phyloP scores from a whole-genome alignment of 2,113 vertebrate genomes.

The Melanerpes aurifrons region DNA sequence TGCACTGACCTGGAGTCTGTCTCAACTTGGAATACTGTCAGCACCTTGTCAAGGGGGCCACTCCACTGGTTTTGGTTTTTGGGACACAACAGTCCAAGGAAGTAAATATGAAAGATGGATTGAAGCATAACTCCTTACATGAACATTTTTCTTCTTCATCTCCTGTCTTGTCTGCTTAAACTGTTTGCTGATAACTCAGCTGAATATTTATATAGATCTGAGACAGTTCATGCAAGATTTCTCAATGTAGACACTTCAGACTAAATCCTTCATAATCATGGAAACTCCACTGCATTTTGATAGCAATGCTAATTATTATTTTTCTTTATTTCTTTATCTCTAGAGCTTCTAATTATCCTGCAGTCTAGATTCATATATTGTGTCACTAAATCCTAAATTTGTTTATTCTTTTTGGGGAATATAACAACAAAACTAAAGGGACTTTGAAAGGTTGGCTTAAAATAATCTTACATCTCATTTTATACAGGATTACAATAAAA shows the following conservation, averaged over 20 bases:
- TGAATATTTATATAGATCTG: rapidly evolving
- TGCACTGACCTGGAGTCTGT: background rate
- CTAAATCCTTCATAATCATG: background rate
- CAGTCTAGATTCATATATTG: background rate
- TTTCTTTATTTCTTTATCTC: background rate
- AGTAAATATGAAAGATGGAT: background rate
- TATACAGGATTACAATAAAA: background rate
- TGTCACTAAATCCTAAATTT: background rate
- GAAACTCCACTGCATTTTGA: background rate
- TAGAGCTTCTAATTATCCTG: background rate
- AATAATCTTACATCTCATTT: background rate
- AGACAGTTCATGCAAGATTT: background rate
- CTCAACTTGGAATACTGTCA: background rate
- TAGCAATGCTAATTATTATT: background rate
- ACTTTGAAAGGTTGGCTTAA: background rate
- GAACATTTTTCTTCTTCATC: background rate
- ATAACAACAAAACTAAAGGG: background rate
- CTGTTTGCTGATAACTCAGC: background rate
- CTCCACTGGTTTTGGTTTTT: background rate
- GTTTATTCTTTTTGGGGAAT: background rate
- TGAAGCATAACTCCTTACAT: background rate
- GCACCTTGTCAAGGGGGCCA: background rate
- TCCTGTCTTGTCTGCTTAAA: background rate
- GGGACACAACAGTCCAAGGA: background rate
- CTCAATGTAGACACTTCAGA: background rate